Percentiles rank a stretch among this genome's conserved stretches.
These are phyloP conservation scores for Rhizomys pruinosus DNA, from an alignment of 2,113 vertebrate genomes.

Conservation along the genomic window DNA sequence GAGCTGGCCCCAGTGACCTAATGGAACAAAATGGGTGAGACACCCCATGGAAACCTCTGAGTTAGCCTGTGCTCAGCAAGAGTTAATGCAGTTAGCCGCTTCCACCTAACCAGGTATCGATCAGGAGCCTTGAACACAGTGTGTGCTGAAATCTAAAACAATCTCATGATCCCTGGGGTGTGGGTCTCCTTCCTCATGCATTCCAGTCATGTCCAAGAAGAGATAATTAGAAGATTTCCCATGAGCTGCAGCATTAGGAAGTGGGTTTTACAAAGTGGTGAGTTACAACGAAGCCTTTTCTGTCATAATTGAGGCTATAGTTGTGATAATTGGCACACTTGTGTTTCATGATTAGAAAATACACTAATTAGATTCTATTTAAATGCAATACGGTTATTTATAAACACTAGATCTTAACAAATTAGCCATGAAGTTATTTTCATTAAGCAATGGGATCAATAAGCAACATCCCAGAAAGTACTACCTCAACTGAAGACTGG, in stretches of 20 bases:
- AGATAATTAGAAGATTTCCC: slow-evolving; percentile 83
- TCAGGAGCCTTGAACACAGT: slow-evolving; percentile 68
- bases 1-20: not conserved
- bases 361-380: slow-evolving; percentile 83
- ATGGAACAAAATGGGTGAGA: slow-evolving; percentile 21
- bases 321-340: slow-evolving; percentile 59
- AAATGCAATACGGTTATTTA: slow-evolving; percentile 76
- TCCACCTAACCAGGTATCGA: slow-evolving; percentile 75
- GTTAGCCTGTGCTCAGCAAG: slow-evolving; percentile 53
- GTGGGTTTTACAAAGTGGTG: slow-evolving; percentile 73
- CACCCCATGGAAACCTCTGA: slow-evolving; percentile 22
- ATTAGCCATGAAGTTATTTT: slow-evolving; percentile 68
- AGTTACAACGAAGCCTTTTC: slow-evolving; percentile 72
- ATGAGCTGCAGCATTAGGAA: slow-evolving; percentile 77
- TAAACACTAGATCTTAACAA: slow-evolving; percentile 76
- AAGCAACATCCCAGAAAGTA: slow-evolving; percentile 43
- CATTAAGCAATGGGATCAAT: slow-evolving; percentile 64
- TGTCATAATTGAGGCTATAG: slow-evolving; percentile 73
- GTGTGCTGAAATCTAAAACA: slow-evolving; percentile 73
- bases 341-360: slow-evolving; percentile 78
- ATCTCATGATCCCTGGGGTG: slow-evolving; percentile 48
- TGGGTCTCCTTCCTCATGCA: slow-evolving; percentile 78
- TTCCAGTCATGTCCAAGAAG: slow-evolving; percentile 78
- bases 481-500: slow-evolving; percentile 48
- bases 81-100: slow-evolving; percentile 57